Evolutionary conservation across 2,797 vertebrate species (phyloP).

Genomic region (Triplophysa bombifrons): DNA sequence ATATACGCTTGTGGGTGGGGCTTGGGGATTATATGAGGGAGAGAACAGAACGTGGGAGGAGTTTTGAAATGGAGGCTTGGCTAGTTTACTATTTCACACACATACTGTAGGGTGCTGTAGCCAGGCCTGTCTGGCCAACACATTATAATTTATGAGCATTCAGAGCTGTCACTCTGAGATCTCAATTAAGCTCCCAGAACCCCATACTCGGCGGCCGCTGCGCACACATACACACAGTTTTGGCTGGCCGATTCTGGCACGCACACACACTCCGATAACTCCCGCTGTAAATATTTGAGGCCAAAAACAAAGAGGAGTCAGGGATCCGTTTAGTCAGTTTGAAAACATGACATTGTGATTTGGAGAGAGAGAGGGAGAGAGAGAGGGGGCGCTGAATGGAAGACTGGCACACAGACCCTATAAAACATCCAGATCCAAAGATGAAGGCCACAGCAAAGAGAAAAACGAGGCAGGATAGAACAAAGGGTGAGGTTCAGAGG

Average conservation of each 20-base stretch:
- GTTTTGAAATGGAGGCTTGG: constrained; percentile 13
- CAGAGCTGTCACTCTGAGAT: constrained; percentile 77
- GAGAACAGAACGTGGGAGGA: constrained; percentile 4
- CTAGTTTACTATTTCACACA: constrained; percentile 32
- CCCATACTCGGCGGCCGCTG: constrained; percentile 28
- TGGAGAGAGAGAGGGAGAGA: constrained; percentile 58
- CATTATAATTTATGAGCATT: constrained; percentile 78
- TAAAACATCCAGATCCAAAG: constrained; percentile 18
- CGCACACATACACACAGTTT: constrained; percentile 52
- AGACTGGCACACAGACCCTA: constrained; percentile 28
- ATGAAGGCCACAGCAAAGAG: constrained; percentile 20
- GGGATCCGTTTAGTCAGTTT: constrained; percentile 72
- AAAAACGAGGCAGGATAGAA: constrained; percentile 3
- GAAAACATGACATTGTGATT: constrained; percentile 75
- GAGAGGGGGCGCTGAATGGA: constrained; percentile 6
- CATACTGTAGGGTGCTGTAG: constrained; percentile 59
- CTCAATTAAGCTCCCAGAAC: constrained; percentile 76
- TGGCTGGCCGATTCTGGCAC: constrained; percentile 48
- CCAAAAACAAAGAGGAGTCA: constrained; percentile 71
- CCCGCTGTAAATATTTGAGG: constrained; percentile 78
- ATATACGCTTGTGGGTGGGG: background rate
- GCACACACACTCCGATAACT: constrained; percentile 67
- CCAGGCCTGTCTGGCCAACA: constrained; percentile 71
- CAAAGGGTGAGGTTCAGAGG: background rate
- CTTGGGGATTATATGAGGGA: background rate